Evolutionary conservation across 2,113 vertebrate species (phyloP), one percentile per base, ranked within the genome.

Genomic region (Meriones unguiculatus): DNA sequence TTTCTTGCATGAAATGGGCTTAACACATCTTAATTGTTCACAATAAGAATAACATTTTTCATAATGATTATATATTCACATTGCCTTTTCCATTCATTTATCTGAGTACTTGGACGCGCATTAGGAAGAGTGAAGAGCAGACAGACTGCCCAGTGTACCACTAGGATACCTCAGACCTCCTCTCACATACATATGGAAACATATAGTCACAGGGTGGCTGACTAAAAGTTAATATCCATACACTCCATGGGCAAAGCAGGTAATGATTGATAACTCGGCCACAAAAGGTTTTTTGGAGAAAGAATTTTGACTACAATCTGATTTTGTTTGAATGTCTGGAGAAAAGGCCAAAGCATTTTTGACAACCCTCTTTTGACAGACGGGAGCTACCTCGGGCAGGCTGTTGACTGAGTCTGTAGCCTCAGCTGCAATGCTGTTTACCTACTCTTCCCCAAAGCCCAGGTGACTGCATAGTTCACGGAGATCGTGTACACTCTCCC

Each of bases 31-130:
- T 98, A 98, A 97, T 95, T 96, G 76, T 92, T 91, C 57, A 95
- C 97, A 96, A 97, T 57, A 97, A 28, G 28, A 97, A 96, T 89
- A 97, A 25, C 5, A 97, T 97, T 97, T 98, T 97, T 98, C 95
- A 97, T 96, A 98, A 97, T 95, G 96, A 97, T 92, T 50, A 35
- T 78, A 73, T 52, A 94, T 89, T 96, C 93, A 78, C 0, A 1
- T 78, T 96, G 57, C 72, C 86, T 93, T 98, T 96, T 97, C 87
- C 87, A 62, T 93, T 85, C 85, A 91, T 95, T 97, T 97, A 86
- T 97, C 95, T 97, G 87, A 98, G 96, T 77, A 50, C 82, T 97
- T 94, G 8, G 76, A 96, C 28, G 81, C 69, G 94, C 13, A 67
- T 94, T 95, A 95, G 75, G 96, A 95, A 59, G 59, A 87, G 89